Evolutionary conservation across 2,797 vertebrate species (phyloP).

Genomic region (Onychomys torridus): DNA sequence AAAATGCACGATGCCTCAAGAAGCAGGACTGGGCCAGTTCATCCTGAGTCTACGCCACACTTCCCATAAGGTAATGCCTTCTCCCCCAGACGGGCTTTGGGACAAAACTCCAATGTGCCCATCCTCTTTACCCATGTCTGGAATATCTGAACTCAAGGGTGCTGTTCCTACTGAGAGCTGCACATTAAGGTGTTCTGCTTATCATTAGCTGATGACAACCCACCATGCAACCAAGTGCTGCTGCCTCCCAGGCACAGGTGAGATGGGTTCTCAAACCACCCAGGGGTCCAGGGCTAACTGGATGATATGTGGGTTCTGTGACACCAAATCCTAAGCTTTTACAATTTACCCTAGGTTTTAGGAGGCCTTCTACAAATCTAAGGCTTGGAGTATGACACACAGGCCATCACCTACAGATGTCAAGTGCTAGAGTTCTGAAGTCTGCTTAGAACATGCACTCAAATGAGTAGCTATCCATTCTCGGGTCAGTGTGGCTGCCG

Average conservation of each 20-base stretch:
- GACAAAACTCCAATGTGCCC: not conserved
- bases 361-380: not conserved
- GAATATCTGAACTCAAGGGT: too few relatives aligned
- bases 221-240: not conserved
- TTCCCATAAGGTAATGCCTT: not conserved
- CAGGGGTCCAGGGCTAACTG: too few relatives aligned
- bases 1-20: accelerated
- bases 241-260: accelerated
- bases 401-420: not conserved
- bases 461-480: accelerated
- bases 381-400: not conserved
- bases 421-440: not conserved
- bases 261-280: too few relatives aligned
- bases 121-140: not conserved
- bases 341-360: not conserved
- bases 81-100: not conserved
- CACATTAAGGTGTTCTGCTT: accelerated
- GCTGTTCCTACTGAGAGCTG: accelerated
- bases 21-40: not conserved
- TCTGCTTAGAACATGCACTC: not conserved
- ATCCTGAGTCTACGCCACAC: accelerated
- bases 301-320: not conserved
- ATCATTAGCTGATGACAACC: accelerated
- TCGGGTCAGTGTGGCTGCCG: not conserved
- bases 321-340: not conserved